Evolutionary conservation across 2,113 vertebrate genomes (phyloP).

Genomic region (Alligator mississippiensis): DNA sequence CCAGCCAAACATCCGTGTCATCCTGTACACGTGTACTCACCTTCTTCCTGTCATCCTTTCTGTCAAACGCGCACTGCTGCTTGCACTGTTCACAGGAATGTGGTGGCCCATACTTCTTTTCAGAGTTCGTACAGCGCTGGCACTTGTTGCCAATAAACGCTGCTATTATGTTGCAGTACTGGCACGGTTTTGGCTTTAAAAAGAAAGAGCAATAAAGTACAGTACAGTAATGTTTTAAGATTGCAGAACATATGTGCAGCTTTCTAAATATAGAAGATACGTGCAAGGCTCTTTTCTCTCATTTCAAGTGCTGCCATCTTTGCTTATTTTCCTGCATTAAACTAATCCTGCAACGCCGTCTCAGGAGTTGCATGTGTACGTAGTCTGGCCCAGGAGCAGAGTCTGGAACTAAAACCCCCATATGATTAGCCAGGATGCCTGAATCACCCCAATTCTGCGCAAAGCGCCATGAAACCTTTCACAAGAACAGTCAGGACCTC

Average conservation of each 20-base stretch:
- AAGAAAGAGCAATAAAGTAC: neutral
- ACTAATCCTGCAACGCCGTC: accelerated
- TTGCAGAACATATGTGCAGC: neutral
- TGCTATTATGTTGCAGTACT: constrained; percentile 86
- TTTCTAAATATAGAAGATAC: neutral
- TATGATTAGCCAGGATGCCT: neutral
- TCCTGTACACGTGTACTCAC: constrained; percentile 52
- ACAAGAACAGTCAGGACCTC: neutral
- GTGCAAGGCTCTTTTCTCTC: neutral
- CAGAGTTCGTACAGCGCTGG: constrained; percentile 84
- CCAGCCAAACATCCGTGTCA: too few relatives aligned
- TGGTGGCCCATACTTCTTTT: constrained; percentile 83
- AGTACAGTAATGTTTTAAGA: neutral
- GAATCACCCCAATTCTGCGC: neutral
- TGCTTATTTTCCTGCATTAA: neutral
- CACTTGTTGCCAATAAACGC: constrained; percentile 86
- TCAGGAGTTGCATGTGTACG: neutral
- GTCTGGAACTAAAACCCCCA: too few relatives aligned
- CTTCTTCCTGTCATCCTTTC: constrained; percentile 85
- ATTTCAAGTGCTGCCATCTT: neutral
- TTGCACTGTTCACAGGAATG: constrained; percentile 85
- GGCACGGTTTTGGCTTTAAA: constrained; percentile 83
- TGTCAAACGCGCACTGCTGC: constrained; percentile 83
- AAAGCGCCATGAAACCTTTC: neutral
- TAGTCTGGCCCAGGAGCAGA: neutral